Evolutionary conservation across 2,113 vertebrate species (phyloP).

Genomic region (Neofelis nebulosa): DNA sequence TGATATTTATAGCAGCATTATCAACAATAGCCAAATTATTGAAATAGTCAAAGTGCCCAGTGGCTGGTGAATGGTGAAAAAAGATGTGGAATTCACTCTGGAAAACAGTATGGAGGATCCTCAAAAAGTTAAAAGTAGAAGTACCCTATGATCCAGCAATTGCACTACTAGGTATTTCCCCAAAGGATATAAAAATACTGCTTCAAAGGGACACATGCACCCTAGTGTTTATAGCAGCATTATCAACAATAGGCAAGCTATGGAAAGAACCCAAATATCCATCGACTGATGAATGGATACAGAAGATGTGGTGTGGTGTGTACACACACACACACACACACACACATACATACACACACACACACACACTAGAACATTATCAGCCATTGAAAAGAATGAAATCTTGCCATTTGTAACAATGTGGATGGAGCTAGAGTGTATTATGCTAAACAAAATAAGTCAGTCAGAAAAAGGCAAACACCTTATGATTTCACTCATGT

Average conservation of each 20-base stretch:
- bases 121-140: not conserved
- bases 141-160: not conserved
- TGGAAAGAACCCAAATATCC: not conserved
- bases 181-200: not conserved
- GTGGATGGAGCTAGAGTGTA: not conserved
- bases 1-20: not conserved
- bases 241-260: not conserved
- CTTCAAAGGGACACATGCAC: not conserved
- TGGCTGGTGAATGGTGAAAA: too few species aligned
- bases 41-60: not conserved
- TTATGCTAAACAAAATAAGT: not conserved
- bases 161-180: not conserved
- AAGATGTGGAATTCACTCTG: not conserved
- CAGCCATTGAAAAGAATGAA: not conserved
- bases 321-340: too few species aligned
- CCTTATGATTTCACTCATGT: not conserved
- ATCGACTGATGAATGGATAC: not conserved
- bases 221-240: not conserved
- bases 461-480: not conserved
- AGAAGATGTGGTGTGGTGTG: not conserved
- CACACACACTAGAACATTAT: not conserved
- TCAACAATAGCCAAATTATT: not conserved
- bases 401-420: not conserved
- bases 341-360: too few species aligned
- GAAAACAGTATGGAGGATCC: not conserved